Base-by-base conservation (phyloP, 2,113 vertebrate species). In the Atractosteus spatula region DNA sequence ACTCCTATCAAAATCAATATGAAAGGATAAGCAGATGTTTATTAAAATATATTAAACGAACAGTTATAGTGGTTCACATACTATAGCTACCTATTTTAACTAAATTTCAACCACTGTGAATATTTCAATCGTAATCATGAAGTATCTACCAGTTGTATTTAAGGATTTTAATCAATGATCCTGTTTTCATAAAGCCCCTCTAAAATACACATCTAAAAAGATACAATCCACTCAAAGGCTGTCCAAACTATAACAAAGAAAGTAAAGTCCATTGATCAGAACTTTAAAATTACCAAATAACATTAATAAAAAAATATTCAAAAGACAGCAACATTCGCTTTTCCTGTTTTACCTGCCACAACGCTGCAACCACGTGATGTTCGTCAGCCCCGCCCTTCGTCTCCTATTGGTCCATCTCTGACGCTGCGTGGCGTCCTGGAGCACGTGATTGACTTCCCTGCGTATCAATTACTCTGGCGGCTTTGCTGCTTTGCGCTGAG, bases 361-460 rank as follows among this genome's bases (percentile, higher is more conserved):
- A 57, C 70, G 74, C 59, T 70, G 55, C 64, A 47, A 41, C 51
- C 71, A 73, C 71, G 64, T 73, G 71, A 67, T 66, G 41, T 29
- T n/a, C 8, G 66, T 8, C 12, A 45, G 57, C 13, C 55, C 71
- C 64, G 16, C 66, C 65, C 57, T 41, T 64, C 45, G 10, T 12
- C 8, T 5, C n/a, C 17, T 7, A 68, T 68, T 43, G 68, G 68
- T 41, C 11, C 41, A 41, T 13, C 11, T 10, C n/a, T 41, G 13
- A 17, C 51, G 12, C 8, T 14, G 55, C 13, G 56, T 1, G n/a
- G 13, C n/a, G 16, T 67, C 55, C 10, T 29, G 16, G 3, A 11
- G 12, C 8, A 47, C 16, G 2, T 8, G 55, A 61, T 61, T 68
- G 55, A 64, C 41, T 44, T 29, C n/a, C 13, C 3, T 8, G 41